Percentiles rank a stretch among this genome's conserved stretches.
These are phyloP conservation scores for Loripinus fragilis DNA, from an alignment of 2,888 invertebrate species.

Conservation along the genomic window DNA sequence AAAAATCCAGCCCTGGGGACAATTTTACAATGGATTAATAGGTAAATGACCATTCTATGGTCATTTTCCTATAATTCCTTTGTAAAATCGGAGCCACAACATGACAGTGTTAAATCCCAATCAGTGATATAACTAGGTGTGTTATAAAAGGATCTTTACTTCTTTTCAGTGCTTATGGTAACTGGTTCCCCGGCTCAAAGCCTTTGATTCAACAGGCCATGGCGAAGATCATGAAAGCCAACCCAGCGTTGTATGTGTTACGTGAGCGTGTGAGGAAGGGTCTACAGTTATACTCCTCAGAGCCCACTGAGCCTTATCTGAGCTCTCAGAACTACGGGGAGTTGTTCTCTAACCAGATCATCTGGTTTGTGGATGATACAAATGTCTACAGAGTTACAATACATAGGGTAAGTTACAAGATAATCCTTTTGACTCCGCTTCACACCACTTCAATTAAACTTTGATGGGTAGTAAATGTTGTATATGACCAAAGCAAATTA, in stretches of 20 bases:
- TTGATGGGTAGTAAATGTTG: too few species aligned
- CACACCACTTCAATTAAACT: too few species aligned
- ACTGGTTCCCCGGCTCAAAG: conserved; percentile 99
- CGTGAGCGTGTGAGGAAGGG: conserved; percentile 99
- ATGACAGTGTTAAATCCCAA: too few species aligned
- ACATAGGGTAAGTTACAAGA: conserved; percentile 90
- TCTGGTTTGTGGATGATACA: conserved; percentile 99
- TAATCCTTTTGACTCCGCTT: too few species aligned
- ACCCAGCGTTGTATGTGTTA: conserved; percentile 98
- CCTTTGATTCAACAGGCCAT: conserved; percentile 99
- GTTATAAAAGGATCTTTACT: too few species aligned
- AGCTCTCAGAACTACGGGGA: conserved; percentile 99
- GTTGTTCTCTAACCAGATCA: conserved; percentile 99
- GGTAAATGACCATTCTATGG: too few species aligned
- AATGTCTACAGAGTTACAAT: conserved; percentile 99
- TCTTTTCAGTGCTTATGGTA: conserved; percentile 95
- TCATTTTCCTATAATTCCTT: too few species aligned
- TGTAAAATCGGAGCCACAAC: too few species aligned
- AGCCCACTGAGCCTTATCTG: conserved; percentile 99
- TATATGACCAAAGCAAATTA: too few species aligned
- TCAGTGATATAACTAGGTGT: too few species aligned
- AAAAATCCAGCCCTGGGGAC: too few species aligned
- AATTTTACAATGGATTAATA: too few species aligned
- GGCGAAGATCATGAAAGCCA: conserved; percentile 99
- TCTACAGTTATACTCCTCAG: conserved; percentile 98